phyloP scores from a whole-genome alignment of 2,797 vertebrate genomes.

The Trachurus trachurus region DNA sequence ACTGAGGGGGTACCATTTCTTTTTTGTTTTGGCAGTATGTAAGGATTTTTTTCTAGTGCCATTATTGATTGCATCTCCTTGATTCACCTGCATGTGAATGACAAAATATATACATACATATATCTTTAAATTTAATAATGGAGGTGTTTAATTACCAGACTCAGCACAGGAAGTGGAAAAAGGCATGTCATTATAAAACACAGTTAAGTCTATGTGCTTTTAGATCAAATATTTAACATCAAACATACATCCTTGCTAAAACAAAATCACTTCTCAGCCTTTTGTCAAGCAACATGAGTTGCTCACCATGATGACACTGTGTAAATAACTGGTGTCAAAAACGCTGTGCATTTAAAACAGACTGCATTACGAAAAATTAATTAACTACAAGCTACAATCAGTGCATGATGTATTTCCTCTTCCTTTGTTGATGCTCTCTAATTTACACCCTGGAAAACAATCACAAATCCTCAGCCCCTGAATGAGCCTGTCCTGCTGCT shows the following conservation, averaged over 20 bases:
- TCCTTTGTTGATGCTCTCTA: conserved; percentile 75
- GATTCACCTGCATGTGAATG: not conserved
- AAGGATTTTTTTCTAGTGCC: not conserved
- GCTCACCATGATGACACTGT: conserved; percentile 17
- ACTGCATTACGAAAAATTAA: conserved; percentile 35
- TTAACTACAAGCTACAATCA: conserved; percentile 61
- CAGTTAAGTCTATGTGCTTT: not conserved
- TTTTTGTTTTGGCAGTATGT: not conserved
- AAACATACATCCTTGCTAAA: not conserved
- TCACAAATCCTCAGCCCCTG: conserved; percentile 71
- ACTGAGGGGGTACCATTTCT: too few relatives aligned
- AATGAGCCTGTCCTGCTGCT: conserved; percentile 71
- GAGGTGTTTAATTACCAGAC: not conserved
- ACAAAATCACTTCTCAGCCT: conserved; percentile 1
- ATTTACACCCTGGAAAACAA: conserved; percentile 80
- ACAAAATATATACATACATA: too few relatives aligned
- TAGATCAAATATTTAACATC: conserved; percentile 6
- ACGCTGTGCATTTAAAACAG: conserved; percentile 39
- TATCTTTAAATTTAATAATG: not conserved
- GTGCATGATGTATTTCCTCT: conserved; percentile 57
- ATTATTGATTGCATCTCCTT: not conserved
- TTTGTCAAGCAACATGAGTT: conserved; percentile 16
- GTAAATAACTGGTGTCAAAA: conserved; percentile 28
- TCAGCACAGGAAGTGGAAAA: not conserved
- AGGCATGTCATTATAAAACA: not conserved